Base-by-base conservation (phyloP, 2,888 invertebrate species). In the Oscheius myriophilus region DNA sequence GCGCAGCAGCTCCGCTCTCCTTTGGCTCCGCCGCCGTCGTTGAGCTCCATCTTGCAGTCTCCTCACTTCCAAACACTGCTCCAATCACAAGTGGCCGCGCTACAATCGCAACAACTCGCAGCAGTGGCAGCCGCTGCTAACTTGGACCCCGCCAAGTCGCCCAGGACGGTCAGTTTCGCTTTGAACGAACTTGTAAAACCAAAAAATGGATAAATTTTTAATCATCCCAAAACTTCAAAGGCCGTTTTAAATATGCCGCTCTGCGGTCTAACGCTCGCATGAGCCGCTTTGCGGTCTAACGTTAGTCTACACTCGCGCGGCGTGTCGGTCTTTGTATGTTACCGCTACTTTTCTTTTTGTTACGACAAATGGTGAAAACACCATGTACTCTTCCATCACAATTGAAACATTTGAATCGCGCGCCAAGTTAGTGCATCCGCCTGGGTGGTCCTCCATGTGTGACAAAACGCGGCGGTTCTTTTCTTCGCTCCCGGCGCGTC, bases 51-150 rank as follows among this genome's bases (percentile, higher is more conserved):
- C 21, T 73, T 78, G 25, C 72, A 75, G n/a, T 70, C 55, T 46
- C 73, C 68, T 7, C 78, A 78, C 42, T 61, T 78, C 26, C 78
- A 78, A 55, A 67, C 68, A 26, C 55, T 78, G 53, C 70, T 78
- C n/a, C 78, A 78, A 49, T 67, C 69, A 0, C 78, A 75, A 62
- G 57, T 78, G 4, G 69, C 70, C 18, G 75, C 75, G 18, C 54
- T 77, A 45, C 72, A 74, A 41, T 46, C 52, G 11, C 70, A 66
- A 23, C 65, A 55, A 33, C 46, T 61, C n/a, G 63, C 57, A 41
- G 49, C 52, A 2, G 52, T 42, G n/a, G 57, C 66, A 1, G 57
- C 58, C 9, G 49, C 46, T 2, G 11, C 39, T 6, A 33, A 62
- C 6, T 42, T 63, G 63, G 63, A 63, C 16, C 45, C 59, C 16